Percentiles rank a stretch among this genome's conserved stretches.
Evolutionary conservation across 2,113 vertebrate genomes (phyloP).

Genomic region (Plotosus lineatus): DNA sequence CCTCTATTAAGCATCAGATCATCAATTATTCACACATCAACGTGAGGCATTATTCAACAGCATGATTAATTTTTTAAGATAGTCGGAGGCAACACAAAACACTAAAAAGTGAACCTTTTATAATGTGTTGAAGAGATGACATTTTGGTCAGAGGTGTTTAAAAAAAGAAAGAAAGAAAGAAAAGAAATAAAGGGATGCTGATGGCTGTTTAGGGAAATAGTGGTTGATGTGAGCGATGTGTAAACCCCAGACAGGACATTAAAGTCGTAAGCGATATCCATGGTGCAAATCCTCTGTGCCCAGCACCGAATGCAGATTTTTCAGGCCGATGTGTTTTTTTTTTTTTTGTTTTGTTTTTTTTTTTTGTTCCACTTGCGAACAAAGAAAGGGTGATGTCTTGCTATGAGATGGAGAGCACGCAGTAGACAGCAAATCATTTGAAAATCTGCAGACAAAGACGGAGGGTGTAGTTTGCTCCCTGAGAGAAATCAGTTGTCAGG

Average conservation of each 20-base stretch:
- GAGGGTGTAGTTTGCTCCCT: constrained; percentile 65
- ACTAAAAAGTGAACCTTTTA: constrained; percentile 62
- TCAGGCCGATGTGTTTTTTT: background rate
- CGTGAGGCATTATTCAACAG: constrained; percentile 77
- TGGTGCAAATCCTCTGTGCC: constrained; percentile 16
- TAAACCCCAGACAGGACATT: constrained; percentile 19
- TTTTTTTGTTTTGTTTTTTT: constrained; percentile 5
- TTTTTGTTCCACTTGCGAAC: constrained; percentile 12
- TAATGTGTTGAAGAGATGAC: constrained; percentile 63
- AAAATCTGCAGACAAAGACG: constrained; percentile 64
- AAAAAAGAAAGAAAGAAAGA: constrained; percentile 54
- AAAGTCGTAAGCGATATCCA: constrained; percentile 22
- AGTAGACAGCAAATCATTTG: constrained; percentile 54
- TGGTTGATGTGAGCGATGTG: constrained; percentile 9
- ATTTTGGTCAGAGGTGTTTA: constrained; percentile 48
- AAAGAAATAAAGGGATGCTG: constrained; percentile 41
- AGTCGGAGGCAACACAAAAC: constrained; percentile 66
- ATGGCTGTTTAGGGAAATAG: constrained; percentile 38
- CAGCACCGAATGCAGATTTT: background rate
- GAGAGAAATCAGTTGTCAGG: constrained; percentile 74
- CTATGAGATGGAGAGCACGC: constrained; percentile 30
- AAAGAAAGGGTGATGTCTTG: constrained; percentile 42
- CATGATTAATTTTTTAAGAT: constrained; percentile 80
- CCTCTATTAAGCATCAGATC: constrained; percentile 68
- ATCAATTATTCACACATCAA: constrained; percentile 81